phyloP scores from a whole-genome alignment of 2,797 vertebrate species.

The Darevskia nairensis region DNA sequence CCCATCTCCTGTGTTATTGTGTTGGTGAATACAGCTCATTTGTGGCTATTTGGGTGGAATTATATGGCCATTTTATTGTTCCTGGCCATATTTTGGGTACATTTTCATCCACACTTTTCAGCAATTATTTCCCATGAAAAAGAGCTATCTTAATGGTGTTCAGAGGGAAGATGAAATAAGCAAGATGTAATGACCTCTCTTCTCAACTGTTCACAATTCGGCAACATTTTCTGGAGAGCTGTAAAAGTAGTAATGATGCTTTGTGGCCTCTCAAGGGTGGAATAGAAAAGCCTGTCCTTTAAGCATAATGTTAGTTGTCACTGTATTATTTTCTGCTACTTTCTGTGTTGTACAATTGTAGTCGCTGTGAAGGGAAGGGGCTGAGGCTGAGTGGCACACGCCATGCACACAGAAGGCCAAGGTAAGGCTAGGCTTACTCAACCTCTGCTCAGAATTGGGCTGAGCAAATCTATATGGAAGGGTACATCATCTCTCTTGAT shows the following conservation, averaged over 20 bases:
- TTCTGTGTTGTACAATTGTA: background rate
- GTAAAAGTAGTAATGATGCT: background rate
- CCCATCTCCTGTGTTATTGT: rapidly evolving
- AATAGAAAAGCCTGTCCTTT: background rate
- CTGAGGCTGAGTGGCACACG: too few species aligned
- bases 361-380: background rate
- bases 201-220: background rate
- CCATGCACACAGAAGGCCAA: too few species aligned
- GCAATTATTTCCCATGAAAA: background rate
- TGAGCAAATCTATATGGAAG: background rate
- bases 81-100: background rate
- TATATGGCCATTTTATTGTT: background rate
- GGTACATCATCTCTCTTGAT: too few species aligned
- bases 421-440: background rate
- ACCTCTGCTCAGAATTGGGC: background rate
- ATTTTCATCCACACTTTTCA: background rate
- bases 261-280: background rate
- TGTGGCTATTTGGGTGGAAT: background rate
- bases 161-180: background rate
- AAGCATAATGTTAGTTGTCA: background rate
- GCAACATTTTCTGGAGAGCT: background rate
- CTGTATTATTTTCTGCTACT: background rate
- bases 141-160: background rate
- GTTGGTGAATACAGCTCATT: background rate
- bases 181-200: background rate